phyloP scores from a whole-genome alignment of 2,888 invertebrate species.

The Nephrocerus scutellatus region DNA sequence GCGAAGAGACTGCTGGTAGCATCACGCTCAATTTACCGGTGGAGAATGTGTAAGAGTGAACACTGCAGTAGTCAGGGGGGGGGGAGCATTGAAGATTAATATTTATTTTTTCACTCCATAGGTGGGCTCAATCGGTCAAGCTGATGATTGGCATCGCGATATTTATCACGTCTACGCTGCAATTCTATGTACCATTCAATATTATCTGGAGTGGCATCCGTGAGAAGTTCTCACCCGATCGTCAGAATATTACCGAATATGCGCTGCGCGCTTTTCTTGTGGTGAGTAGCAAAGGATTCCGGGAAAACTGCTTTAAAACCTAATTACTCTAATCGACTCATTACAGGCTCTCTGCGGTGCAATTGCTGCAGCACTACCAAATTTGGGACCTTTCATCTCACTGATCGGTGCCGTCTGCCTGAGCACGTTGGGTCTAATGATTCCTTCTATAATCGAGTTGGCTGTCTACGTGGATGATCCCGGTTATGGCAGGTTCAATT shows the following conservation, averaged over 20 bases:
- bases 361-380: conserved; percentile 73
- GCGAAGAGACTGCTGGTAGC: conserved; percentile 61
- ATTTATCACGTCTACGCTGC: conserved; percentile 84
- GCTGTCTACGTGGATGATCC: conserved; percentile 73
- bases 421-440: conserved; percentile 78
- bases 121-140: conserved; percentile 66
- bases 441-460: conserved; percentile 78
- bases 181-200: conserved; percentile 92
- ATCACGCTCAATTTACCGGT: conserved; percentile 77
- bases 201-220: conserved; percentile 81
- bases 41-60: conserved; percentile 54
- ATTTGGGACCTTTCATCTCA: conserved; percentile 79
- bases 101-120: conserved; percentile 45
- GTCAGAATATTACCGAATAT: conserved; percentile 49
- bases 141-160: conserved; percentile 74
- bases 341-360: conserved; percentile 53
- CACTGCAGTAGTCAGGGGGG: not conserved
- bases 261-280: conserved; percentile 61
- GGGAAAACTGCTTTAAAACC: not conserved
- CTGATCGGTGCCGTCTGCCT: conserved; percentile 83
- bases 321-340: not conserved
- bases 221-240: conserved; percentile 54
- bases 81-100: not conserved
- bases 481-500: conserved; percentile 59
- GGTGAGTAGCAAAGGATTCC: conserved; percentile 14